A percentile compares a stretch with the other conserved stretches of the same genome.
These are phyloP conservation scores for Oreochromis tanganicae DNA, from an alignment of 2,113 vertebrate genomes.

Conservation along the genomic window DNA sequence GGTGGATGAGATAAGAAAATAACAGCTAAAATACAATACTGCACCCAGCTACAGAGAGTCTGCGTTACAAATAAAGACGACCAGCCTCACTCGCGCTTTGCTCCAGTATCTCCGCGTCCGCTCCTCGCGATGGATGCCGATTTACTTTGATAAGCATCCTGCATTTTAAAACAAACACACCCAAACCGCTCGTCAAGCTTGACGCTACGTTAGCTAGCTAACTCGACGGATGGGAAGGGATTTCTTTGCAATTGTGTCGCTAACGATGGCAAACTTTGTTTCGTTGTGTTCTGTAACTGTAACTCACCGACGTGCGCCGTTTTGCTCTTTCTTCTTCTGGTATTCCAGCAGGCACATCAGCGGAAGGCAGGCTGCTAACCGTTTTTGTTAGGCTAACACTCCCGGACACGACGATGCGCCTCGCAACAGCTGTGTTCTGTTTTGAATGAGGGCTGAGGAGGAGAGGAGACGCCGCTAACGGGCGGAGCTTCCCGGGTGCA, in stretches of 20 bases:
- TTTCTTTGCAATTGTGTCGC: not conserved
- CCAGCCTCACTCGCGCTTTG: too few species aligned
- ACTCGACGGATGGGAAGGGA: not conserved
- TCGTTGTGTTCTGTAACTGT: not conserved
- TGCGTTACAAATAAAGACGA: not conserved
- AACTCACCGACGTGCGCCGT: slow-evolving; percentile 30
- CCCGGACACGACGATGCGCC: slow-evolving; percentile 21
- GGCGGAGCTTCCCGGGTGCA: slow-evolving; percentile 44
- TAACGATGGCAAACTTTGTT: slow-evolving; percentile 8
- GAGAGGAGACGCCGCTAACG: not conserved
- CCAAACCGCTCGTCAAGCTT: not conserved
- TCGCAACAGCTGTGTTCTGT: slow-evolving; percentile 71
- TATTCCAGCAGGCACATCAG: slow-evolving; percentile 30
- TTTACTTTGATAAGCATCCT: slow-evolving; percentile 19
- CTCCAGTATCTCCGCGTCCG: not conserved
- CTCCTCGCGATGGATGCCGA: not conserved
- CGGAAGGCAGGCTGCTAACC: slow-evolving; percentile 8
- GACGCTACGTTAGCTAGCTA: slow-evolving; percentile 32
- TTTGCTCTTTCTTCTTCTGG: not conserved
- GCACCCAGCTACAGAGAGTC: not conserved
- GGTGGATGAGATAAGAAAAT: not conserved
- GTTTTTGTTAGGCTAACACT: not conserved
- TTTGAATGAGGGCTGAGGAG: slow-evolving; percentile 64
- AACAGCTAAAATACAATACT: not conserved
- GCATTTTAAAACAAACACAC: slow-evolving; percentile 53